Evolutionary conservation across 2,113 vertebrate genomes (phyloP), one percentile per base, ranked within the genome.

Genomic region (Tyto alba): DNA sequence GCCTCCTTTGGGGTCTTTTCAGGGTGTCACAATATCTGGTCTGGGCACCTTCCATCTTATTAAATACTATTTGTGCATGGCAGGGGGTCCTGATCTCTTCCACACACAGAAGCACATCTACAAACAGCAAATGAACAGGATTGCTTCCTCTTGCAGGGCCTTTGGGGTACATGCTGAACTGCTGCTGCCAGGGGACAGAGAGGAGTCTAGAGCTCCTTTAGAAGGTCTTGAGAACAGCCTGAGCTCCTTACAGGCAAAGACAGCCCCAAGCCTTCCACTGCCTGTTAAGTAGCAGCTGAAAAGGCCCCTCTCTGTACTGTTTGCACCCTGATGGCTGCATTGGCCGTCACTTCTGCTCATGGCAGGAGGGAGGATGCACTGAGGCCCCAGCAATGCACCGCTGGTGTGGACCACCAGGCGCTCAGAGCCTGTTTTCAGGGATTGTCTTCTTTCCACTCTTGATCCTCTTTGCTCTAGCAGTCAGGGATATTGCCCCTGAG

Each of bases 231-330:
- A 62, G 27, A 62, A 26, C 36, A 64, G 36, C 13, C 36, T 16
- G 22, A 78, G 47, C 57, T 40, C 47, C 59, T 64, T 29, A 41
- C 59, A 41, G 41, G 47, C 36, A 64, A 40, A 27, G 30, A 43
- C 6, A 53, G 47, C 6, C 47, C 18, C 13, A 7, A 1, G 4
- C 18, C 3, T 17, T 13, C 18, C 6, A 22, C 30, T 0, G 2
- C 11, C 48, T 5, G 5, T 4, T n/a, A 40, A 62, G 29, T 23
- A 7, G 18, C 60, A 66, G 48, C 38, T 43, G 60, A 27, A 55
- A 79, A 66, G 29, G 22, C n/a, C 60, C 32, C 48, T 53, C 50
- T 55, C 48, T 43, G 38, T 38, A 22, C 26, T 30, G 6, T 41
- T 53, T n/a, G 77, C 25, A 18, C 48, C 38, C 48, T 17, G 48